phyloP scores from a whole-genome alignment of 2,797 vertebrate genomes.

The Crax fasciolata region DNA sequence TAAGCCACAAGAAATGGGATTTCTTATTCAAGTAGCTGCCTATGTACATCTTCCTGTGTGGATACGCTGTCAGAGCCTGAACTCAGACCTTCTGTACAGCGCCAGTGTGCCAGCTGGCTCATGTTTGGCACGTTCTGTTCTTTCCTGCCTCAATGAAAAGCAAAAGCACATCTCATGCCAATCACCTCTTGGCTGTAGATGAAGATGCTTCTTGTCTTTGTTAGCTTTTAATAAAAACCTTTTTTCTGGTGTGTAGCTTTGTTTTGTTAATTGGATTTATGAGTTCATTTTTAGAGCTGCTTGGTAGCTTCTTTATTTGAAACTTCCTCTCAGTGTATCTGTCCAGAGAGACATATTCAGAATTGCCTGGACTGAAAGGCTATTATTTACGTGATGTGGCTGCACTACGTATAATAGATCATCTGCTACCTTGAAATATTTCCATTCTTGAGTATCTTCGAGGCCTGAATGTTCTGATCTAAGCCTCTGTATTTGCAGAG shows the following conservation, averaged over 20 bases:
- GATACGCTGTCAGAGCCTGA: background rate
- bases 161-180: background rate
- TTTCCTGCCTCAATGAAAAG: background rate
- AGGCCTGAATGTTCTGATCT: background rate
- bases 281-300: accelerated
- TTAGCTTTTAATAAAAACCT: background rate
- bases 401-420: accelerated
- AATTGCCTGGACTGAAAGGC: background rate
- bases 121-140: background rate
- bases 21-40: background rate
- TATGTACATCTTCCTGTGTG: background rate
- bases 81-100: background rate
- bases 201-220: background rate
- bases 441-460: background rate
- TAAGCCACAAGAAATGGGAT: background rate
- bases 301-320: background rate
- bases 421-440: background rate
- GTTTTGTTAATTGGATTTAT: background rate
- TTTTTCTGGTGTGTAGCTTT: background rate
- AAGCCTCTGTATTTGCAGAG: background rate
- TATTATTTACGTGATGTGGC: background rate
- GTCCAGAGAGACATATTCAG: background rate
- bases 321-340: background rate
- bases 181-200: background rate
- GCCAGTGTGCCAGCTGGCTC: background rate